Conservation (phyloP, 2,113 vertebrate species). For the Planiliza haematocheilus region DNA sequence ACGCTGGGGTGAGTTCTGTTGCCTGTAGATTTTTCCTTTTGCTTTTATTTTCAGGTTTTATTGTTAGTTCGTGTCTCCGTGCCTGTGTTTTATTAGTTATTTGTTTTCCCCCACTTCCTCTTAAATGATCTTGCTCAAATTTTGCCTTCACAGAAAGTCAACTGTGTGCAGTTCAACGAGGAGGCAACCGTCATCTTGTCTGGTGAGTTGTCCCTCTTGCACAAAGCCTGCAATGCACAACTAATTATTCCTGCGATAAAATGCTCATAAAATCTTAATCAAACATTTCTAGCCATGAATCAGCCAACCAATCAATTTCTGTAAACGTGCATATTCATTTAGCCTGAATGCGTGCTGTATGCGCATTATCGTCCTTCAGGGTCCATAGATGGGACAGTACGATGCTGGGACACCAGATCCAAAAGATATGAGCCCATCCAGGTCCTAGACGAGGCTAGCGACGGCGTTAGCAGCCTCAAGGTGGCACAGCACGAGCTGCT, state of each 20-base stretch:
- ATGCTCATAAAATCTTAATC: neutral
- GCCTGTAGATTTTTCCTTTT: no score
- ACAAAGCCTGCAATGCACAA: neutral
- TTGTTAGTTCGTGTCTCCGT: neutral
- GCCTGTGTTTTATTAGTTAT: neutral
- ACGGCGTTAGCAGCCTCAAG: slow-evolving; percentile 92
- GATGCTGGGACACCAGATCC: slow-evolving; percentile 94
- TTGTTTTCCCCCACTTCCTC: neutral
- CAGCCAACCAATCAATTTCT: no score
- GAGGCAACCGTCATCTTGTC: slow-evolving; percentile 93
- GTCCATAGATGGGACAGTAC: slow-evolving; percentile 90
- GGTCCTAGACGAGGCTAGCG: slow-evolving; percentile 88
- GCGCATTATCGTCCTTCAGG: slow-evolving; percentile 73
- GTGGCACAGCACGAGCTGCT: slow-evolving; percentile 90
- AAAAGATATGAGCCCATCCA: slow-evolving; percentile 88
- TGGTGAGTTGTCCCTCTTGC: slow-evolving; percentile 78
- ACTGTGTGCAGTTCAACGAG: slow-evolving; percentile 94
- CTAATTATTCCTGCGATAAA: neutral
- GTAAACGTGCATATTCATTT: neutral
- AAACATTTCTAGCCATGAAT: neutral
- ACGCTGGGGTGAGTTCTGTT: slow-evolving; percentile 87
- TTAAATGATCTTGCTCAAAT: neutral
- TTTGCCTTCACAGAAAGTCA: slow-evolving; percentile 85
- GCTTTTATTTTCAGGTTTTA: no score
- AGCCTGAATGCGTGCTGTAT: neutral